Percentiles rank a stretch among this genome's conserved stretches.
phyloP scores from a whole-genome alignment of 2,888 invertebrate genomes.

The Perithous albicinctus region DNA sequence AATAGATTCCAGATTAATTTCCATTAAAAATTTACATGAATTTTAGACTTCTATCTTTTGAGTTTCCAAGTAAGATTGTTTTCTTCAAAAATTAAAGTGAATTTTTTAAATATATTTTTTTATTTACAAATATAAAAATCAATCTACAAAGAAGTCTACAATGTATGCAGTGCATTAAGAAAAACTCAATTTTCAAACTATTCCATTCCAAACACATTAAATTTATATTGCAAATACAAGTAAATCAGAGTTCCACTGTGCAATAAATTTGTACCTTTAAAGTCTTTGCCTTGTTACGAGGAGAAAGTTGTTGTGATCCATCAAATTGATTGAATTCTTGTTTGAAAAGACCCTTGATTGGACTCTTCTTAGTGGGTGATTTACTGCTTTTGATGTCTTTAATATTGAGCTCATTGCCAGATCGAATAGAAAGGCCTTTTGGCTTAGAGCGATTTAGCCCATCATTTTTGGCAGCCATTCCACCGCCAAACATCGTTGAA shows the following conservation, averaged over 20 bases:
- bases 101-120: too few species aligned
- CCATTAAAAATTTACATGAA: too few species aligned
- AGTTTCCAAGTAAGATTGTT: too few species aligned
- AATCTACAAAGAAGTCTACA: too few species aligned
- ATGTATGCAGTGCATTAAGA: too few species aligned
- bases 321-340: background rate
- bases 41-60: too few species aligned
- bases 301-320: background rate
- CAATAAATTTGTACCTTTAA: too few species aligned
- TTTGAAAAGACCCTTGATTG: constrained; percentile 32
- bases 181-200: too few species aligned
- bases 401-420: constrained; percentile 54
- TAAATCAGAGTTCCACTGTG: too few species aligned
- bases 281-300: constrained; percentile 29
- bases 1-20: too few species aligned
- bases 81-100: too few species aligned
- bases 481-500: constrained; percentile 9
- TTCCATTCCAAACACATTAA: background rate
- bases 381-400: background rate
- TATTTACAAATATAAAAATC: too few species aligned
- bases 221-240: background rate
- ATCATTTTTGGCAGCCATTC: constrained; percentile 39
- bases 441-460: constrained; percentile 39
- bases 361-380: constrained; percentile 48
- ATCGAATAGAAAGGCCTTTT: constrained; percentile 59